These are phyloP conservation scores for Chloroceryle amazona DNA, from an alignment of 2,797 vertebrate species.

Conservation along the genomic window DNA sequence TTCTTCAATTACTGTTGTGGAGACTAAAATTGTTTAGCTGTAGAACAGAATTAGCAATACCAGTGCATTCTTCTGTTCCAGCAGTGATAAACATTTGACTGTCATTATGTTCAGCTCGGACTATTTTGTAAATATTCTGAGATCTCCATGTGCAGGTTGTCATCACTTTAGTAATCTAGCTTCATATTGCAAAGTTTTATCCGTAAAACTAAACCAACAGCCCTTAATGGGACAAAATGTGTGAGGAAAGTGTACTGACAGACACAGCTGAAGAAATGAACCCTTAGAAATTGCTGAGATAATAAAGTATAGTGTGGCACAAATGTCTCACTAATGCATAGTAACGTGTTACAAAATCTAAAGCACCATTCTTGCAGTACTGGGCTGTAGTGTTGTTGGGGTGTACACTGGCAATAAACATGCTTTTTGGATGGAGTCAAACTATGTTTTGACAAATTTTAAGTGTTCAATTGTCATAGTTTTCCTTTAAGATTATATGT, in stretches of 20 bases:
- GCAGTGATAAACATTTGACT: slow-evolving; percentile 30
- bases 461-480: neutral
- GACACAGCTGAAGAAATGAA: neutral
- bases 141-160: neutral
- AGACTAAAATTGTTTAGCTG: slow-evolving; percentile 13
- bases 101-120: slow-evolving; percentile 18
- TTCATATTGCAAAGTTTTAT: slow-evolving; percentile 19
- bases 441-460: neutral
- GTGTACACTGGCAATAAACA: rapidly evolving
- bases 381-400: neutral
- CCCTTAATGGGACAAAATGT: neutral
- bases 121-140: slow-evolving; percentile 23
- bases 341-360: neutral
- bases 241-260: neutral
- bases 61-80: neutral
- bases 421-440: neutral
- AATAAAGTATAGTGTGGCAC: neutral
- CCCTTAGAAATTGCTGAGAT: neutral
- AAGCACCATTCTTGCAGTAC: neutral
- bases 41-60: neutral
- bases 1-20: neutral
- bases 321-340: neutral
- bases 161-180: neutral
- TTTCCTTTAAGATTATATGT: neutral
- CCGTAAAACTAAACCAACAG: neutral